Base-by-base conservation (phyloP, 2,797 vertebrate genomes). In the Bryconaethiops microstoma region DNA sequence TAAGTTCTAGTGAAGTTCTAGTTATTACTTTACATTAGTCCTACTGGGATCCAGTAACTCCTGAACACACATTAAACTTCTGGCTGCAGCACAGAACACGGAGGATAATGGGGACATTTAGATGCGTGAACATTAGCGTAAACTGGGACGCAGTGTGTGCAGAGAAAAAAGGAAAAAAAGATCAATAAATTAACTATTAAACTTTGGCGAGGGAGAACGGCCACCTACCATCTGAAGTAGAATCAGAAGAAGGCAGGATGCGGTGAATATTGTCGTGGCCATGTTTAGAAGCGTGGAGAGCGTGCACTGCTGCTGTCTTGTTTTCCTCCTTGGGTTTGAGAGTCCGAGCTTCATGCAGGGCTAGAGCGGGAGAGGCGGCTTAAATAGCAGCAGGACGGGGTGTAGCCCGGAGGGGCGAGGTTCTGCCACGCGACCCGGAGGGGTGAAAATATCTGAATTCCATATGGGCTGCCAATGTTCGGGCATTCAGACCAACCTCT, bases 341-440 rank as follows among this genome's bases (percentile, higher is more conserved):
- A 5, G 63, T 29, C n/a, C 76, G 71, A 62, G 62, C 74, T 78
- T 54, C 21, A 74, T 79, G 80, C 64, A 73, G 65, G 23, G 54
- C 80, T 83, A 35, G 54, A 59, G 64, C 84, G 35, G 74, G 84
- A 87, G 86, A 85, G 69, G 35, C 52, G 42, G 76, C 86, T 91
- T 92, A 92, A 91, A 89, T 92, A 92, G 79, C 42, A 82, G 77
- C 69, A 76, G 60, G 81, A 80, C 52, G 89, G 91, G 91, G 90
- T 90, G 89, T 91, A 89, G 88, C 89, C 87, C 48, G 71, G 85
- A 84, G 83, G 88, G 88, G 80, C 54, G 84, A 86, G 87, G 88
- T 84, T 85, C 87, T 88, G 89, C 86, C 84, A 87, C 82, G 82
- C 79, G 72, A 87, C 82, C 78, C 84, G 29, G 62, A 89, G 81